Base-by-base conservation (phyloP, 2,113 vertebrate genomes). In the Chaenocephalus aceratus region DNA sequence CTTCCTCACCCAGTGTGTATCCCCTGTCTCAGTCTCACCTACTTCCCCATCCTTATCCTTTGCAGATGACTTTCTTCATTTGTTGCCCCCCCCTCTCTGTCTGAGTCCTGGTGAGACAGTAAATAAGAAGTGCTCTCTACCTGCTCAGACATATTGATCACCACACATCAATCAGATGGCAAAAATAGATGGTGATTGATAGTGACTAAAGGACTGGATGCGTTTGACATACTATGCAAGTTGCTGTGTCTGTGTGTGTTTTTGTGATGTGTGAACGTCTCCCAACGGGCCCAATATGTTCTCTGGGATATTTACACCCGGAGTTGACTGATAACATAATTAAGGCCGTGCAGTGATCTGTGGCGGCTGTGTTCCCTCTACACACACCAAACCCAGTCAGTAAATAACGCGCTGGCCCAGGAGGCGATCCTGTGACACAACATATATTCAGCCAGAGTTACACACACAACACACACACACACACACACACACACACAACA, bases 251-350 rank as follows among this genome's bases (percentile, higher is more conserved):
- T 67, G 72, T 67, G 75, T 64, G 60, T 62, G 75, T 75, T 61
- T 77, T 69, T 72, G 68, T 73, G 77, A 75, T 72, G 69, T 68
- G 60, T 66, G 59, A 77, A 51, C 44, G 72, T 80, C 85, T 77
- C 77, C 75, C 79, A 60, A 78, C 66, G 85, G 76, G 89, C 34
- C 72, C 78, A 77, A 78, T 89, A 83, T 36, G 54, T 92, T 91
- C 80, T 80, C 71, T 41, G 65, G 80, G 83, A 92, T 94, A 91
- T 93, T 93, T 95, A 91, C 91, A 87, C 80, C 82, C 62, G 3
- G 66, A 80, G 71, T 86, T 93, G 89, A 93, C 88, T 88, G 90
- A 93, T 93, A 91, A 93, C 89, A 87, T 93, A 91, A 92, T 94
- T 92, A 93, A 89, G 84, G 88, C 72, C 23, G 82, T 82, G 86